Base-by-base conservation (phyloP, 2,113 vertebrate species). In the Oenanthe melanoleuca region DNA sequence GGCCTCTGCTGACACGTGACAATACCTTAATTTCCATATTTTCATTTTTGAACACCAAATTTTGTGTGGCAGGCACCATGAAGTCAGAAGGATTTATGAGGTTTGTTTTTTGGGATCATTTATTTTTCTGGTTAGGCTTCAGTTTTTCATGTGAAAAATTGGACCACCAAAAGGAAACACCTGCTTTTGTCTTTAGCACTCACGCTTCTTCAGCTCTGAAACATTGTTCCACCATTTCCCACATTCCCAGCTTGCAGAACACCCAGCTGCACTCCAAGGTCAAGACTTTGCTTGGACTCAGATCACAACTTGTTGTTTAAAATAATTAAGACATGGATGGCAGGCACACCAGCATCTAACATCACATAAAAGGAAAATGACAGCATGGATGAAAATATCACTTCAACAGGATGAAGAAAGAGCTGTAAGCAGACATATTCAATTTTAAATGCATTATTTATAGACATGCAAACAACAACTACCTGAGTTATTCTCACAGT, bases 141-240 rank as follows among this genome's bases (percentile, higher is more conserved):
- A 60, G 65, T 59, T 89, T 91, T 77, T 96, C 72, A 25, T 72
- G 25, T 89, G 87, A 94, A 95, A 97, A 97, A 92, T 86, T 89
- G 77, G 75, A 95, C 37, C 72, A 77, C 66, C 45, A 79, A 96
- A 97, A 98, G 98, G 98, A 98, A 98, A 96, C 97, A 98, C 97
- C 97, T 98, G 97, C 96, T 95, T 95, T 78, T 34, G 7, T 71
- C 91, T 66, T 81, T 78, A 95, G 92, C 66, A 88, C 55, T 64
- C 91, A 86, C 15, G 5, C 57, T 94, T 97, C 92, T 95, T 80
- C 94, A 97, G 65, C 77, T 94, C 79, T 88, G 57, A 72, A 97
- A 94, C 86, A 86, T 81, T 96, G 84, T 97, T 97, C 84, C 90
- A 56, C 3, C 4, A 45, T 72, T 94, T 94, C 75, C 66, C 50